phyloP scores from a whole-genome alignment of 1,140 invertebrate species.

The Mercenaria mercenaria region DNA sequence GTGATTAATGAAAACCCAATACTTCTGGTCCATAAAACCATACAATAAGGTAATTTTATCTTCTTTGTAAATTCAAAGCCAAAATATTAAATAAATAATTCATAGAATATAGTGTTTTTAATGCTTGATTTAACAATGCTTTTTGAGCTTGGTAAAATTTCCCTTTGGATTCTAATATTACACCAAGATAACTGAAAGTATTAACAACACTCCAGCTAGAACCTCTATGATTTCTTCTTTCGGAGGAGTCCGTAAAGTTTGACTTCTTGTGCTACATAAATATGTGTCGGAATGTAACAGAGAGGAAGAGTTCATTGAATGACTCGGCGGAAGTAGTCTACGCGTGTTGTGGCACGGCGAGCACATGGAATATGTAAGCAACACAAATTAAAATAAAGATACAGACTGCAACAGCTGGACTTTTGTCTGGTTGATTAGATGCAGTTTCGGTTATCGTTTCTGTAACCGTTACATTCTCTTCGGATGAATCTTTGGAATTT shows the following conservation, averaged over 20 bases:
- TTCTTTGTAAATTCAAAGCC: too few species aligned
- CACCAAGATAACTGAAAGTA: too few species aligned
- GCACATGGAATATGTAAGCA: constrained; percentile 43
- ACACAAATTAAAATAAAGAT: constrained; percentile 62
- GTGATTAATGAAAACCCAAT: too few species aligned
- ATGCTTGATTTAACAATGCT: too few species aligned
- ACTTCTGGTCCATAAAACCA: too few species aligned
- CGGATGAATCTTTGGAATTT: too few species aligned
- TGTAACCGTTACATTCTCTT: neutral
- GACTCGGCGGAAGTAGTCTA: neutral
- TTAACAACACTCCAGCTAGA: constrained; percentile 55
- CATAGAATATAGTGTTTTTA: too few species aligned
- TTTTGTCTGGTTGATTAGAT: neutral
- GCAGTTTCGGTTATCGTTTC: neutral
- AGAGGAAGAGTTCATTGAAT: neutral
- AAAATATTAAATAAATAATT: too few species aligned
- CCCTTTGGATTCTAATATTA: too few species aligned
- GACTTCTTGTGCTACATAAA: neutral
- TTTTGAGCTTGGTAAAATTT: too few species aligned
- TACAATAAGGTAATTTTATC: too few species aligned
- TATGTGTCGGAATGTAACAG: neutral
- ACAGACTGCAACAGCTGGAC: constrained; percentile 40
- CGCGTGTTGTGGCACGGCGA: neutral
- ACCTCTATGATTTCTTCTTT: neutral
- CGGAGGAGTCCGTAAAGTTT: constrained; percentile 30